Evolutionary conservation across 2,113 vertebrate species (phyloP), one percentile per base, ranked within the genome.

Genomic region (Eidolon helvum): DNA sequence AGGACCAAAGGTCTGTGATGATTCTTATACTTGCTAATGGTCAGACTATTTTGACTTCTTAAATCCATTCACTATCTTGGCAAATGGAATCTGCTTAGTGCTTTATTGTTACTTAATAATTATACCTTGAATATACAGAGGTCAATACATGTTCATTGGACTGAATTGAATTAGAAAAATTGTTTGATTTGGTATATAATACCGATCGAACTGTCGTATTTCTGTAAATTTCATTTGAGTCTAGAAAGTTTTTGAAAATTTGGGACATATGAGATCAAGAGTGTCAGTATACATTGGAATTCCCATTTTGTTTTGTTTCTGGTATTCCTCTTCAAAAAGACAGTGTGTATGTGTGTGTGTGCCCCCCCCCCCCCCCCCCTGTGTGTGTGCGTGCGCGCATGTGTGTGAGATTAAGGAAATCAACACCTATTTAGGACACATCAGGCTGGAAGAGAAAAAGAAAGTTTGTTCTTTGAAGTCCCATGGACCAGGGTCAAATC

Each of bases 301-400:
- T 15, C 10, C 0, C 79, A 84, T 95, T 94, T 48, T 80, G 21
- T 1, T 21, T 87, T 5, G 40, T 94, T 93, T 97, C 90, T 94
- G 71, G n/a, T 88, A 30, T 65, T 90, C 61, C 40, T 77, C 53
- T 79, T 94, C 43, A 78, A 71, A 96, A 93, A 22, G 53, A 87
- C 5, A 7, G 1, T 43, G 55, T 79, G 40, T 35, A 55, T 91
- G 68, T 63, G 10, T 21, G n/a, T 74, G 48, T n/a, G 53, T 65
- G n/a, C n/a, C n/a, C n/a, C n/a, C n/a, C n/a, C n/a, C n/a, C n/a
- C n/a, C n/a, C n/a, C n/a, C n/a, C n/a, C n/a, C n/a, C n/a, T 33
- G 57, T 35, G 10, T 33, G 48, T 33, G 69, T 11, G 85, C 43
- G 71, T 50, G 53, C 63, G 50, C 24, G 63, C 14, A 5, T 30